Evolutionary conservation across 1,140 invertebrate genomes (phyloP), one percentile per base, ranked within the genome.

Genomic region (Scylla paramamosain): DNA sequence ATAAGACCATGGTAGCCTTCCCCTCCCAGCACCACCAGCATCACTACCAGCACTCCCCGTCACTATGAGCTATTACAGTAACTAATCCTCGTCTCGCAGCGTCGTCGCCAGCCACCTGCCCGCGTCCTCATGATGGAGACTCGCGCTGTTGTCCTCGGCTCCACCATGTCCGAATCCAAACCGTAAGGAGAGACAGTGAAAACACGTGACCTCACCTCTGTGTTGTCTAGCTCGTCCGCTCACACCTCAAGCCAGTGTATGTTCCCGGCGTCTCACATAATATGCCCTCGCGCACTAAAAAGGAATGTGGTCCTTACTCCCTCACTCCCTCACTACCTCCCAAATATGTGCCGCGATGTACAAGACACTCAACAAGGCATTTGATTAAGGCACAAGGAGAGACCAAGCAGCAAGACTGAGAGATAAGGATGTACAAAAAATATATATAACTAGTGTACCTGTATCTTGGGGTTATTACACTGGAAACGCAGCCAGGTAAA

Each of bases 331-430:
- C 67, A 25, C n/a, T n/a, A 20, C 20, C n/a, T 20, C 25, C 67
- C n/a, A 77, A 77, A 77, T 77, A 77, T 20, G 67, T n/a, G 12
- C 67, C 12, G 25, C 67, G 67, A 77, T 12, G 67, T 77, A 77
- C 67, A 77, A 77, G 25, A 77, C 67, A 77, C 67, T 77, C 67
- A 77, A 77, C 67, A 77, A n/a, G 67, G 67, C 67, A n/a, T 77
- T 77, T 77, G 67, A 77, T 77, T 77, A 77, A 77, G n/a, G 20
- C 67, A 20, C 12, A n/a, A n/a, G 25, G 25, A n/a, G 20, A 77
- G n/a, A 20, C 12, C 52, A 20, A 59, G 52, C 12, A 59, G 52
- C 10, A 59, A 59, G 52, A 59, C 12, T 16, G 52, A 77, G 67
- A 77, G 67, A 77, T 7, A 77, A 7, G n/a, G 25, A 77, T 25